Evolutionary conservation across 2,888 invertebrate genomes (phyloP).

Genomic region (Brassicogethes aeneus): DNA sequence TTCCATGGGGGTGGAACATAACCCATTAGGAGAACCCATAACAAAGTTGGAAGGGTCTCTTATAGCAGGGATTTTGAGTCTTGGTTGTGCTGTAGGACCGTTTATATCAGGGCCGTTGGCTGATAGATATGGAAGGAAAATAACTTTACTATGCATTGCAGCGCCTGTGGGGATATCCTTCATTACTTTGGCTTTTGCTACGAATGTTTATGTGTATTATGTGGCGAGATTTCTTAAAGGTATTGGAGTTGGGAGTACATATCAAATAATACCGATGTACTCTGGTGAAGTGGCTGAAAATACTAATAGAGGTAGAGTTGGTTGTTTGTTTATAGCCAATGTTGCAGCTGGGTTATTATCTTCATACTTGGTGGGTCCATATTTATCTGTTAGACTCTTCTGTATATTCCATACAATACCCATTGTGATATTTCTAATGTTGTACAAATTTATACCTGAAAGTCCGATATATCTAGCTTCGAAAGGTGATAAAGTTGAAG

Average conservation of each 20-base stretch:
- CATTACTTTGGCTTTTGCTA: conserved; percentile 19
- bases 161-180: conserved; percentile 52
- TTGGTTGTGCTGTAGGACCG: conserved; percentile 24
- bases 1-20: no score
- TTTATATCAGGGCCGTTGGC: conserved; percentile 18
- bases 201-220: conserved; percentile 30
- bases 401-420: conserved; percentile 10
- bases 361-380: conserved; percentile 19
- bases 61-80: conserved; percentile 7
- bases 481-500: conserved; percentile 44
- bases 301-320: conserved; percentile 54
- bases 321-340: conserved; percentile 16
- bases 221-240: conserved; percentile 53
- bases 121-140: conserved; percentile 50
- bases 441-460: conserved; percentile 21
- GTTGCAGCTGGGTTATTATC: conserved; percentile 16
- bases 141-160: conserved; percentile 52
- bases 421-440: conserved; percentile 16
- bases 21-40: background rate
- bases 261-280: conserved; percentile 72
- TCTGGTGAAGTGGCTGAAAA: conserved; percentile 77
- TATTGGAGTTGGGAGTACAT: conserved; percentile 56
- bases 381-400: conserved; percentile 14
- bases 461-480: conserved; percentile 19
- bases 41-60: background rate